Evolutionary conservation across 2,113 vertebrate species (phyloP).

Genomic region (Protobothrops flavoviridis): DNA sequence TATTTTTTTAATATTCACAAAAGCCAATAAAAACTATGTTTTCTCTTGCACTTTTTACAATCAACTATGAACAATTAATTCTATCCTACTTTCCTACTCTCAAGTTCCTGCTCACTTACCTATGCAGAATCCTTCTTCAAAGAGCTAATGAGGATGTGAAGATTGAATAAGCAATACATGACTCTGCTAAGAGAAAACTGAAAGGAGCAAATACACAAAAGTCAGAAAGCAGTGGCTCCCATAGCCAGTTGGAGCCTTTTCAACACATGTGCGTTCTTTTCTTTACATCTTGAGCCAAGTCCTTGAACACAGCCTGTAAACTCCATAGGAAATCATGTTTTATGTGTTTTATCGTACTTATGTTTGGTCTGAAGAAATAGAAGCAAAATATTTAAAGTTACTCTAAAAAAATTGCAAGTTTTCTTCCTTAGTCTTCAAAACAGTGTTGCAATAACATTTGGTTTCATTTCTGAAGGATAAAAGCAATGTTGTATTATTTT

Average conservation of each 20-base stretch:
- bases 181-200: not conserved
- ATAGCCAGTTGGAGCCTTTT: not conserved
- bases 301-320: not conserved
- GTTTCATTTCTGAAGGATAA: constrained; percentile 41
- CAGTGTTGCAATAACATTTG: constrained; percentile 46
- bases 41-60: not conserved
- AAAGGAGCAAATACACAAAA: not conserved
- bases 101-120: not conserved
- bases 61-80: not conserved
- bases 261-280: not conserved
- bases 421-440: constrained; percentile 39
- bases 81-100: not conserved
- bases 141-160: not conserved
- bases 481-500: constrained; percentile 10
- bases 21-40: not conserved
- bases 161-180: not conserved
- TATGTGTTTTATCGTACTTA: not conserved
- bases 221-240: not conserved
- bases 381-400: not conserved
- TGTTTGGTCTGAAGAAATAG: not conserved
- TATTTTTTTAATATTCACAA: not conserved
- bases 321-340: not conserved
- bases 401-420: not conserved
- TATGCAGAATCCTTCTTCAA: not conserved
- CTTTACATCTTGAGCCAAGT: not conserved